Evolutionary conservation across 1,140 invertebrate species (phyloP).

Genomic region (fruit fly (Drosophila melanogaster)): DNA sequence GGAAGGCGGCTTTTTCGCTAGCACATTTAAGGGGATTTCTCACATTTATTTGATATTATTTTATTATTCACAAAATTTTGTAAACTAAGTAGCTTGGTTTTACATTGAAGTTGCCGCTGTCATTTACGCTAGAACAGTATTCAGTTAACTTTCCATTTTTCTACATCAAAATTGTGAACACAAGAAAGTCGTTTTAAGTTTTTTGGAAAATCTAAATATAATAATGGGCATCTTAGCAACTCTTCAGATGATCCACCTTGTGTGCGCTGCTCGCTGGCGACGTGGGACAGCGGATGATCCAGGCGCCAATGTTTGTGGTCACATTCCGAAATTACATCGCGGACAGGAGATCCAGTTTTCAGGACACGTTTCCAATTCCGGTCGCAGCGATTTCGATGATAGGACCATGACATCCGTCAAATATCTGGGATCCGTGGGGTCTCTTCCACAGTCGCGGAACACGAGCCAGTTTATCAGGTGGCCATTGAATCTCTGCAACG

Average conservation of each 20-base stretch:
- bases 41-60: too few relatives aligned
- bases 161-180: background rate
- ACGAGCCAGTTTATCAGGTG: too few relatives aligned
- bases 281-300: background rate
- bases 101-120: background rate
- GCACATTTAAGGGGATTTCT: background rate
- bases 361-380: background rate
- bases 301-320: background rate
- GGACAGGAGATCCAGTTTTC: background rate
- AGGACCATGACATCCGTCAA: too few relatives aligned
- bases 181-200: background rate
- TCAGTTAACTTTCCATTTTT: too few relatives aligned
- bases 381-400: background rate
- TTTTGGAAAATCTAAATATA: background rate
- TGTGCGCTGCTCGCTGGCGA: background rate
- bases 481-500: conserved; percentile 3
- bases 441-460: too few relatives aligned
- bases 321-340: conserved; percentile 3
- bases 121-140: background rate
- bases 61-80: too few relatives aligned
- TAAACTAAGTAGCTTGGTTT: too few relatives aligned
- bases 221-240: background rate
- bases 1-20: background rate
- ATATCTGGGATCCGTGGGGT: too few relatives aligned
- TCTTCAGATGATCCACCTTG: background rate